phyloP scores from a whole-genome alignment of 2,888 invertebrate species.

The Pristionchus entomophagus region DNA sequence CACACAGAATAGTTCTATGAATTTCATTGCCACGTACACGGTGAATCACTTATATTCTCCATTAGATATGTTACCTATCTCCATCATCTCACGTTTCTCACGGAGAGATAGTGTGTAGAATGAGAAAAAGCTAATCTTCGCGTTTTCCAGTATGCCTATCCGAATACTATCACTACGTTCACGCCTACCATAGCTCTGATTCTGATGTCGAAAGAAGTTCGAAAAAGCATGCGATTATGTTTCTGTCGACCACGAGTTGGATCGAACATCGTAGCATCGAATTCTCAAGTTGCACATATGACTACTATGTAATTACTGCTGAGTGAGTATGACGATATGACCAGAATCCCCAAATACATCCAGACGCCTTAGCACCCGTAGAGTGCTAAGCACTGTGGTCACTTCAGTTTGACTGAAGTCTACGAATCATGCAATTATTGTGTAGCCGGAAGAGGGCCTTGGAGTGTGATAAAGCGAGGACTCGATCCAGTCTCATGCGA shows the following conservation, averaged over 20 bases:
- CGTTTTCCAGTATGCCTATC: not conserved
- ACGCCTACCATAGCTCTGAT: not conserved
- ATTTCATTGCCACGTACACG: not conserved
- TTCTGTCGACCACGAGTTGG: not conserved
- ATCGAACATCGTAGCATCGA: not conserved
- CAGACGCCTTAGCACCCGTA: constrained; percentile 95
- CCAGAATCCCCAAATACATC: constrained; percentile 98
- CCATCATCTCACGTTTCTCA: too few relatives aligned
- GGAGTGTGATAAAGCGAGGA: not conserved
- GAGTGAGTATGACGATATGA: constrained; percentile 96
- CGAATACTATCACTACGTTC: not conserved
- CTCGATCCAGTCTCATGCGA: not conserved
- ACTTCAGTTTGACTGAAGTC: not conserved
- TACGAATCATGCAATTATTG: not conserved
- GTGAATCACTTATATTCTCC: not conserved
- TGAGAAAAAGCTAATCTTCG: not conserved
- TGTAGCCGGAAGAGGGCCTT: not conserved
- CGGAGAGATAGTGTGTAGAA: too few relatives aligned
- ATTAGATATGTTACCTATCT: too few relatives aligned
- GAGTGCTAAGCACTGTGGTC: constrained; percentile 80
- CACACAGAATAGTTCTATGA: not conserved
- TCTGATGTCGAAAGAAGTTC: not conserved
- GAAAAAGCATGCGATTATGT: not conserved
- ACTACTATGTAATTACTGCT: too few relatives aligned
- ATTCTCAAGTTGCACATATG: too few relatives aligned